phyloP scores from a whole-genome alignment of 2,888 invertebrate species.

The Lithophane semibrunnea region DNA sequence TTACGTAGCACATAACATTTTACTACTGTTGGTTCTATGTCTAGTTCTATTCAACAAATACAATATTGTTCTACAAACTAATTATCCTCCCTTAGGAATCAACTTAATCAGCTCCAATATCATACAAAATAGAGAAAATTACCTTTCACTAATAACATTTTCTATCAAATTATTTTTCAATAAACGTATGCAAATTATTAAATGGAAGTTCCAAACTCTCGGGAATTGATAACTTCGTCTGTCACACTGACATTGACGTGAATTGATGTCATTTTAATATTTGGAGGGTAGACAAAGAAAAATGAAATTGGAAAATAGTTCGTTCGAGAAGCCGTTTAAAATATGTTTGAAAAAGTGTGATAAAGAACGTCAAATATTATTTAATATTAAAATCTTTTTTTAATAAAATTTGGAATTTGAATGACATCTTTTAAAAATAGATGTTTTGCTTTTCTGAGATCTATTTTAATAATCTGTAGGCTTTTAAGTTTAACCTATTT shows the following conservation, averaged over 20 bases:
- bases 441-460: neutral
- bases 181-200: conserved; percentile 58
- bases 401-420: neutral
- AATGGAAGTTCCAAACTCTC: conserved; percentile 48
- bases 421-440: neutral
- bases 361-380: neutral
- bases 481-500: neutral
- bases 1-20: neutral
- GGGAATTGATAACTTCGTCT: conserved; percentile 58
- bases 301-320: conserved; percentile 34
- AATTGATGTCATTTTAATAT: conserved; percentile 57
- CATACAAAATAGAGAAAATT: conserved; percentile 25
- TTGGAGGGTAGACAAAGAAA: conserved; percentile 41
- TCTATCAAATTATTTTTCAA: conserved; percentile 51
- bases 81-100: conserved; percentile 18
- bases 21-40: neutral
- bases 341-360: neutral
- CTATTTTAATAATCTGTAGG: too few species aligned
- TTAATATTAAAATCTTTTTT: neutral
- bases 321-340: conserved; percentile 19
- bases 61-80: conserved; percentile 17
- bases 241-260: conserved; percentile 53
- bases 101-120: conserved; percentile 12
- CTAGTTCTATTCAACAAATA: neutral
- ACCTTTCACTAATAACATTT: conserved; percentile 44